phyloP scores from a whole-genome alignment of 1,140 invertebrate genomes.

The Bacillus rossius region DNA sequence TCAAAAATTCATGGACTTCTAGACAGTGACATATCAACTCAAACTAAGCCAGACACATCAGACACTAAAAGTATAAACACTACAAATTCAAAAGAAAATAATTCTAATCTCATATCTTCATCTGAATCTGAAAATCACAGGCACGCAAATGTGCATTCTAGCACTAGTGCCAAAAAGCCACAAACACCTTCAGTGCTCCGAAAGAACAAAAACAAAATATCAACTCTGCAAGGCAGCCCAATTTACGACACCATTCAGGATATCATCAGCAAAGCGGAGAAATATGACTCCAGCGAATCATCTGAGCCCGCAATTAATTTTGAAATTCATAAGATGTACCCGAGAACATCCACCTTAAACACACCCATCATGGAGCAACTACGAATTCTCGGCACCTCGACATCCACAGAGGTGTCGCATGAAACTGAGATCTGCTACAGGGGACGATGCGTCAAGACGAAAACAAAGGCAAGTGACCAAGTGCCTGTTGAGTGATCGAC shows the following conservation, averaged over 20 bases:
- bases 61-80: too few relatives aligned
- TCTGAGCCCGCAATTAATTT: neutral
- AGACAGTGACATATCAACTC: too few relatives aligned
- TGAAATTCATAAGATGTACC: neutral
- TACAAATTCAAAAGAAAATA: too few relatives aligned
- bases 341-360: neutral
- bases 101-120: too few relatives aligned
- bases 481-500: too few relatives aligned
- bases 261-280: neutral
- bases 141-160: too few relatives aligned
- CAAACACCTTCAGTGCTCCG: too few relatives aligned
- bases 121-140: too few relatives aligned
- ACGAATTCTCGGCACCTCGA: conserved; percentile 60
- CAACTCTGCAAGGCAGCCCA: neutral
- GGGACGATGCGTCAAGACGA: conserved; percentile 74
- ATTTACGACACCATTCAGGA: neutral
- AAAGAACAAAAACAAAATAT: neutral
- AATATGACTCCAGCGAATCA: neutral
- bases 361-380: neutral
- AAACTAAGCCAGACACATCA: too few relatives aligned
- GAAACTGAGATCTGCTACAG: conserved; percentile 83
- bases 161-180: too few relatives aligned
- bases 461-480: conserved; percentile 31
- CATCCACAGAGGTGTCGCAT: conserved; percentile 72
- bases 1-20: too few relatives aligned